These are phyloP conservation scores for Luehdorfia chinensis DNA, from an alignment of 1,140 invertebrate species.

Conservation along the genomic window DNA sequence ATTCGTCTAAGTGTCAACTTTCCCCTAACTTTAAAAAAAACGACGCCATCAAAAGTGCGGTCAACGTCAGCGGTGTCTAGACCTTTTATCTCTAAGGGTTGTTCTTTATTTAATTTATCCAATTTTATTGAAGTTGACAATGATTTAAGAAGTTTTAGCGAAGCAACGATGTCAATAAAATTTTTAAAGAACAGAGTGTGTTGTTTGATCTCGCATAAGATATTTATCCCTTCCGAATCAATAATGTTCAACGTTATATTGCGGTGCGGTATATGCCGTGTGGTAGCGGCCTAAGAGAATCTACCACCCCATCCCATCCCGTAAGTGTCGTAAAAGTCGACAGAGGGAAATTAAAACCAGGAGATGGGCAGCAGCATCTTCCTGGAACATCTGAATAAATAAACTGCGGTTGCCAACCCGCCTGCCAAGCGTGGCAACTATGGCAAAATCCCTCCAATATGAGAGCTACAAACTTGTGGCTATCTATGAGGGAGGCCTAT, in stretches of 20 bases:
- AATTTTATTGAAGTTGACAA: conserved; percentile 70
- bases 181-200: conserved; percentile 30
- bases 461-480: no score
- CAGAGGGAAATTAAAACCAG: no score
- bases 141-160: conserved; percentile 57
- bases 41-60: conserved; percentile 68
- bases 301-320: no score
- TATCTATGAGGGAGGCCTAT: no score
- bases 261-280: no score
- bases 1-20: conserved; percentile 74
- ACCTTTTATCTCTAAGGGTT: conserved; percentile 68
- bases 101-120: conserved; percentile 69
- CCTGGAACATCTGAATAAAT: no score
- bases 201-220: conserved; percentile 70
- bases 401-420: no score
- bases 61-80: conserved; percentile 55
- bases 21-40: conserved; percentile 72
- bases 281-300: no score
- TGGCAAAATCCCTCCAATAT: no score
- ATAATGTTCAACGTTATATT: conserved; percentile 46
- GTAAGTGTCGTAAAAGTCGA: no score
- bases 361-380: no score
- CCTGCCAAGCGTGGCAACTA: no score
- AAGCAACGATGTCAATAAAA: conserved; percentile 33
- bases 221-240: conserved; percentile 59